Evolutionary conservation across 2,888 invertebrate genomes (phyloP).

Genomic region (Perdita meconis): DNA sequence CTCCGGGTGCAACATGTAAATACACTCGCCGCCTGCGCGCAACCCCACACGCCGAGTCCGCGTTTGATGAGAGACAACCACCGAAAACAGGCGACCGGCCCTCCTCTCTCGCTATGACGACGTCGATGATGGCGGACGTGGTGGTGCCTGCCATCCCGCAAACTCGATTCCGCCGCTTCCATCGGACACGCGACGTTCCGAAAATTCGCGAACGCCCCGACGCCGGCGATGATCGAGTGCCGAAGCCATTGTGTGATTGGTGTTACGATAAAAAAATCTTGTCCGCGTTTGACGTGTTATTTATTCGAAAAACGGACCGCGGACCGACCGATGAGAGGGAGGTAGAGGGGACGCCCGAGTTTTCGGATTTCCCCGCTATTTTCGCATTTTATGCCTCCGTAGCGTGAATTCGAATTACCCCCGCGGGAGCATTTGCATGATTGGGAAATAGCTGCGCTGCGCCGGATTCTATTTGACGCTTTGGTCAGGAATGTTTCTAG

Average conservation of each 20-base stretch:
- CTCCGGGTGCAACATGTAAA: slow-evolving; percentile 75
- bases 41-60: slow-evolving; percentile 20
- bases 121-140: slow-evolving; percentile 47
- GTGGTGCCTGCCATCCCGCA: slow-evolving; percentile 49
- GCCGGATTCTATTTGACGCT: background rate
- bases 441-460: slow-evolving; percentile 10
- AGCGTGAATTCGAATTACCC: slow-evolving; percentile 35
- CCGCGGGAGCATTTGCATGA: slow-evolving; percentile 24
- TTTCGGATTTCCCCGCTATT: background rate
- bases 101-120: slow-evolving; percentile 33
- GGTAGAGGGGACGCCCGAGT: background rate
- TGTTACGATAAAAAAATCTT: slow-evolving; percentile 50
- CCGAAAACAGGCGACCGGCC: slow-evolving; percentile 52
- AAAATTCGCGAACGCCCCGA: slow-evolving; percentile 46
- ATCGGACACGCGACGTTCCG: slow-evolving; percentile 23
- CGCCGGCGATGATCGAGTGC: slow-evolving; percentile 36
- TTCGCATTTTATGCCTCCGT: slow-evolving; percentile 37
- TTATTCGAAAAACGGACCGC: slow-evolving; percentile 35
- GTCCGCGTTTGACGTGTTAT: slow-evolving; percentile 55
- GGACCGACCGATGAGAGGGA: background rate
- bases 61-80: slow-evolving; percentile 38
- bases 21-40: slow-evolving; percentile 63
- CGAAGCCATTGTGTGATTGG: slow-evolving; percentile 47
- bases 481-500: background rate
- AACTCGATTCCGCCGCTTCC: slow-evolving; percentile 62